Base-by-base conservation (phyloP, 2,797 vertebrate species). In the Octomys mimax region DNA sequence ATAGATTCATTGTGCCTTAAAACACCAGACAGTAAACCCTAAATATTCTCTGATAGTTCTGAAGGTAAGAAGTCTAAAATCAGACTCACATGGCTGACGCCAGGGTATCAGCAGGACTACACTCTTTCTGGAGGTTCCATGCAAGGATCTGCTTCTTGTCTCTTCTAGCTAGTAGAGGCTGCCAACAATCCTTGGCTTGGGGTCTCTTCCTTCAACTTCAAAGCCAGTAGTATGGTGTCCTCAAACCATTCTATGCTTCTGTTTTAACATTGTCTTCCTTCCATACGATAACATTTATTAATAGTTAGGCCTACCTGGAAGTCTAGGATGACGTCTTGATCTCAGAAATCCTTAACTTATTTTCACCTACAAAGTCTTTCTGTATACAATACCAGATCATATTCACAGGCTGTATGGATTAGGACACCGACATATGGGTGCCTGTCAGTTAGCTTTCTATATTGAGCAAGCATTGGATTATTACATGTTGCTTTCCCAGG, bases 331-430 rank as follows among this genome's bases (percentile, higher is more conserved):
- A 28, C 71, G n/a, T 61, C 39, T 64, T 36, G 39, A 46, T 82
- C 61, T 95, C 39, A 86, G 80, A 84, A 84, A 92, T 70, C 21
- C 24, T 84, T 85, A 49, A 77, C 9, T 66, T 73, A 92, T 19
- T 86, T 18, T 26, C 61, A 66, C 33, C 81, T 87, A 46, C 33
- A 66, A 46, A 93, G 39, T 77, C 42, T 42, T 42, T 57, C 46
- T n/a, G 36, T 62, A 61, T n/a, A 36, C 42, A 33, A 33, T 39
- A 31, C 49, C 4, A 39, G 46, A 19, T 81, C 26, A 57, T 22
- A 52, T 21, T 68, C 8, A 26, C 13, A 28, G 57, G 19, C 31
- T 85, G 36, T 26, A 57, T 9, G 31, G 46, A 57, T 77, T 64
- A 85, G 11, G 7, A 66, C 3, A 1, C 14, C 39, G 77, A 66